Evolutionary conservation across 2,113 vertebrate genomes (phyloP).

Genomic region (Malurus alboscapulatus): DNA sequence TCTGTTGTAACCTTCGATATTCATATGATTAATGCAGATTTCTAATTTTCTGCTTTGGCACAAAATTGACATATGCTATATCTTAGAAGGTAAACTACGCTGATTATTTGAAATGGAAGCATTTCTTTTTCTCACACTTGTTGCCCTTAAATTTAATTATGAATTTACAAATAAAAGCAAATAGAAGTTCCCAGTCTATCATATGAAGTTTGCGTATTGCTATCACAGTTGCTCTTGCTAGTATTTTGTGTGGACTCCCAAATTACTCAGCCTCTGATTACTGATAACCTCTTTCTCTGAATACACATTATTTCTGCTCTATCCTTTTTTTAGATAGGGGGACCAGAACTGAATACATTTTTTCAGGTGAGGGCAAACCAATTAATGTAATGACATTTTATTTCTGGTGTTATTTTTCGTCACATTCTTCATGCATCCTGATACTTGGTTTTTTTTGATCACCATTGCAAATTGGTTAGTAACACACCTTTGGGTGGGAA

Average conservation of each 20-base stretch:
- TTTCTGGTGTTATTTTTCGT: conserved; percentile 12
- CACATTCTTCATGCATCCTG: not conserved
- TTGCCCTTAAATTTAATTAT: not conserved
- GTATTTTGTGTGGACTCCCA: not conserved
- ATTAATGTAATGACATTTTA: not conserved
- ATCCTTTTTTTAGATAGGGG: conserved; percentile 36
- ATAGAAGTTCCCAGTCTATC: not conserved
- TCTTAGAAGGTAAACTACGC: not conserved
- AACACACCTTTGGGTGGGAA: not conserved
- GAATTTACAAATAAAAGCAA: not conserved
- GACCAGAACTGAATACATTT: conserved; percentile 43
- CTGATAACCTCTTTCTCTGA: not conserved
- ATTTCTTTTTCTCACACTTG: not conserved
- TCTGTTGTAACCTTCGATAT: not conserved
- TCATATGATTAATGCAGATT: not conserved
- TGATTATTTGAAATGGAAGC: not conserved
- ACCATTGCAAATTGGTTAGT: not conserved
- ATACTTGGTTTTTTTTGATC: not conserved
- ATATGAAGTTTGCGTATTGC: not conserved
- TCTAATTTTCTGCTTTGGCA: not conserved
- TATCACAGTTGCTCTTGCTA: not conserved
- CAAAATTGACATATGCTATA: not conserved
- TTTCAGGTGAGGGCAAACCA: conserved; percentile 38
- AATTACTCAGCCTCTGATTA: not conserved
- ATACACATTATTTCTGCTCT: conserved; percentile 19